A percentile compares a stretch with the other conserved stretches of the same genome.
Evolutionary conservation across 2,797 vertebrate species (phyloP).

Genomic region (Gadopsis bispinosus): DNA sequence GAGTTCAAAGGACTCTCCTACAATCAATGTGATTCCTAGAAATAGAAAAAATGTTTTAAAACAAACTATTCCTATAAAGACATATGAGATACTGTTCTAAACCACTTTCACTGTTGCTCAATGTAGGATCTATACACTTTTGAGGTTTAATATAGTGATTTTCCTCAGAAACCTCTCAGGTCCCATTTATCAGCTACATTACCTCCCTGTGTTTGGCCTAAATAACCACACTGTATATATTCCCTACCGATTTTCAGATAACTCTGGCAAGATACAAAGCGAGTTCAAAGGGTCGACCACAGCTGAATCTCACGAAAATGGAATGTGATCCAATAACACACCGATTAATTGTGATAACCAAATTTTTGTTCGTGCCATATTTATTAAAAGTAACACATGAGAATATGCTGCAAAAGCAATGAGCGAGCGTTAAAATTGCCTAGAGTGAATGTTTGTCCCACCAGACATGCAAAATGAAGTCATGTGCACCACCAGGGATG

Average conservation of each 20-base stretch:
- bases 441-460: conserved; percentile 55
- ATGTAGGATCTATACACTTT: conserved; percentile 5
- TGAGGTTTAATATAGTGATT: conserved; percentile 15
- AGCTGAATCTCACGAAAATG: conserved; percentile 64
- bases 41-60: conserved; percentile 3
- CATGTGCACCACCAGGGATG: conserved; percentile 69
- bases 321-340: conserved; percentile 67
- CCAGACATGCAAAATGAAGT: conserved; percentile 79
- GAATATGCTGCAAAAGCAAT: conserved; percentile 38
- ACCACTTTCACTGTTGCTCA: not conserved
- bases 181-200: conserved; percentile 69
- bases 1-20: conserved; percentile 8
- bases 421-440: conserved; percentile 38
- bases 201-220: conserved; percentile 51
- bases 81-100: not conserved
- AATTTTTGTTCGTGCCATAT: conserved; percentile 60
- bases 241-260: conserved; percentile 64
- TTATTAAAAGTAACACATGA: conserved; percentile 58
- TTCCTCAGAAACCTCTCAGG: conserved; percentile 50
- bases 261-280: conserved; percentile 60
- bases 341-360: conserved; percentile 69
- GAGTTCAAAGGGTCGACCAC: conserved; percentile 49
- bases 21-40: conserved; percentile 16
- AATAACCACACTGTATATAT: conserved; percentile 58
- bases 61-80: not conserved